phyloP scores from a whole-genome alignment of 2,113 vertebrate species.

The Hirundichthys speculiger region DNA sequence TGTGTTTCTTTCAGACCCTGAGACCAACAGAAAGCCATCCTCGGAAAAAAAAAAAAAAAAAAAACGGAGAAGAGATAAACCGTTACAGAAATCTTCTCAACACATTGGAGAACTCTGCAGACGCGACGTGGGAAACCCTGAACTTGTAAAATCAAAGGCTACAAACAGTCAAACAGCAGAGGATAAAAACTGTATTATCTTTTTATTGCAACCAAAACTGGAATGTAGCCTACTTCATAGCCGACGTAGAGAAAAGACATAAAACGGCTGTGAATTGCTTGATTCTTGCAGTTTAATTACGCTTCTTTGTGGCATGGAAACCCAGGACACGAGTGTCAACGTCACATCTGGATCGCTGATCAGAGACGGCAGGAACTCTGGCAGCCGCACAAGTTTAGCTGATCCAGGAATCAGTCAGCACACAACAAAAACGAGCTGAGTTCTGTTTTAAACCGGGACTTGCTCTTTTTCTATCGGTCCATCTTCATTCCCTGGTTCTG shows the following conservation, averaged over 20 bases:
- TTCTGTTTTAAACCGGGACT: slow-evolving; percentile 37
- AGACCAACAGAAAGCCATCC: slow-evolving; percentile 75
- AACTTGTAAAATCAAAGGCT: slow-evolving; percentile 17
- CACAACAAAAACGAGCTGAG: slow-evolving; percentile 37
- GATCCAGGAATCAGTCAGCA: slow-evolving; percentile 41
- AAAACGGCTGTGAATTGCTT: slow-evolving; percentile 19
- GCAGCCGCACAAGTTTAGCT: slow-evolving; percentile 9
- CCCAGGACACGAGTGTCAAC: slow-evolving; percentile 32
- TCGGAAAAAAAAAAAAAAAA: slow-evolving; percentile 40
- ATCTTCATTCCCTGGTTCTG: slow-evolving; percentile 15
- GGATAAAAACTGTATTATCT: neutral
- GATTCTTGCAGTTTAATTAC: slow-evolving; percentile 15
- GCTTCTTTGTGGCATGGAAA: slow-evolving; percentile 29
- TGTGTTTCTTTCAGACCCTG: slow-evolving; percentile 64
- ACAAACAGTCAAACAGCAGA: slow-evolving; percentile 9
- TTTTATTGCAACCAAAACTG: slow-evolving; percentile 45
- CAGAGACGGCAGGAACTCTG: slow-evolving; percentile 11
- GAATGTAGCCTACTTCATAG: slow-evolving; percentile 4
- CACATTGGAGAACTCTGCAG: slow-evolving; percentile 36
- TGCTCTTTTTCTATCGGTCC: slow-evolving; percentile 46
- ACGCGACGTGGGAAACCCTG: slow-evolving; percentile 10
- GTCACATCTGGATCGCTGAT: slow-evolving; percentile 29
- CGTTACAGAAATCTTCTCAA: slow-evolving; percentile 35
- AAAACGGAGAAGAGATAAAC: slow-evolving; percentile 35
- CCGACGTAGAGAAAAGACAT: neutral